Base-by-base conservation (phyloP, 1,140 invertebrate species). In the Zaprionus davidi region DNA sequence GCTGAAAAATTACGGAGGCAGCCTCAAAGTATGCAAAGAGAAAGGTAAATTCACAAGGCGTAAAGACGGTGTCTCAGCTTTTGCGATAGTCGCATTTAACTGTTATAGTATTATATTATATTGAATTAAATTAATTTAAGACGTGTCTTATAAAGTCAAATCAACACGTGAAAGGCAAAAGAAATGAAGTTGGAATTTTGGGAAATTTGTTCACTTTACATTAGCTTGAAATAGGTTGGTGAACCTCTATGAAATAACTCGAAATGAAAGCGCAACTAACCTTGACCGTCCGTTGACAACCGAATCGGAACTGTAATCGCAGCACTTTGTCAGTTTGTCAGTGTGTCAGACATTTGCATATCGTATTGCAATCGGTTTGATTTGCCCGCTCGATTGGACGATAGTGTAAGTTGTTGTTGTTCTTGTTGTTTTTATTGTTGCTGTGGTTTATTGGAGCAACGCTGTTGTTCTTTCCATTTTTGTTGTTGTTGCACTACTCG, bases 281-380 rank as follows among this genome's bases (percentile, higher is more conserved):
- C 81, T 87, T 82, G 83, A 86, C 72, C 76, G 59, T 24, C 15
- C 15, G 31, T 28, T 15, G 49, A 28, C 58, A 59, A 49, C 36
- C 15, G 62, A 36, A 58, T 34, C 11, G 55, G 22, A 51, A 41
- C 36, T 28, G 53, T 22, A 44, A 72, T 51, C 60, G 78, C 71
- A 88, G 78, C 84, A 88, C 71, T 87, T 87, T 88, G 74, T 59
- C 84, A 81, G 69, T 87, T 87, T 88, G 75, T 59, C 84, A 88
- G 71, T 87, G 87, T 88, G 75, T 56, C 53, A 58, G 70, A 53
- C 76, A 90, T 90, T 90, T 90, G 85, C 81, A 85, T 90, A 88
- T 85, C 81, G 69, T 71, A 81, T 88, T 71, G 70, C 85, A 78
- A 62, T 55, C 67, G 69, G 75, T 71, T 77, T 82, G 82, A 79